Evolutionary conservation across 1,140 invertebrate species (phyloP), one percentile per base, ranked within the genome.

Genomic region (Pogonomyrmex barbatus): DNA sequence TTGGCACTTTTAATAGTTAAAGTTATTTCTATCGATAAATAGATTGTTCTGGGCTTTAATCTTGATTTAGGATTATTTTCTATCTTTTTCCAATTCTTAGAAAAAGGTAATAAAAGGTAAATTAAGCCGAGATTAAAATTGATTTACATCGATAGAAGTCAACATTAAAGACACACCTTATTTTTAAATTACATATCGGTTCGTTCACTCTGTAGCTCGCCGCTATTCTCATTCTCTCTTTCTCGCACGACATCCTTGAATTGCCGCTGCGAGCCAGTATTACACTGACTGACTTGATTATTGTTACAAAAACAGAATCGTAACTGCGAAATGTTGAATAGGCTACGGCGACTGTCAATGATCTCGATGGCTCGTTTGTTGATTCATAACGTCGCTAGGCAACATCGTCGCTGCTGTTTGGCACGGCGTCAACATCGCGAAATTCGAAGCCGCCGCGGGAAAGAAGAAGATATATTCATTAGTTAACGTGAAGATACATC

Each of bases 121-220:
- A 24, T 24, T 24, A 24, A 24, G 24, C 24, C 24, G 24, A 24
- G 24, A 24, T 24, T 24, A 24, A 24, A 24, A 24, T 24, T 24
- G 24, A 24, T 24, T 24, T 24, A 24, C 24, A 24, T 24, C 24
- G 24, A 24, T 24, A 24, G 24, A 24, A 24, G 24, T 24, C 24
- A 42, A 75, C 70, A 39, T 5, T 70, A 5, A 68, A 76, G 45
- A 67, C 24, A 36, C 42, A 95, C 95, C 94, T 94, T 85, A 96
- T 81, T 89, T 94, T 94, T 4, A 96, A 94, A 77, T 96, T 95
- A 3, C 91, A 87, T 39, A 96, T 96, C 17, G 94, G 93, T 36
- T 96, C 95, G 45, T 88, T 93, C 36, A 96, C 93, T 12, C 93
- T 93, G 84, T 96, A 96, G 62, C 91, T 93, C 4, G 93, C 95